Conservation (phyloP, 1,140 invertebrate genomes). For the Drosophila ercepeae region DNA sequence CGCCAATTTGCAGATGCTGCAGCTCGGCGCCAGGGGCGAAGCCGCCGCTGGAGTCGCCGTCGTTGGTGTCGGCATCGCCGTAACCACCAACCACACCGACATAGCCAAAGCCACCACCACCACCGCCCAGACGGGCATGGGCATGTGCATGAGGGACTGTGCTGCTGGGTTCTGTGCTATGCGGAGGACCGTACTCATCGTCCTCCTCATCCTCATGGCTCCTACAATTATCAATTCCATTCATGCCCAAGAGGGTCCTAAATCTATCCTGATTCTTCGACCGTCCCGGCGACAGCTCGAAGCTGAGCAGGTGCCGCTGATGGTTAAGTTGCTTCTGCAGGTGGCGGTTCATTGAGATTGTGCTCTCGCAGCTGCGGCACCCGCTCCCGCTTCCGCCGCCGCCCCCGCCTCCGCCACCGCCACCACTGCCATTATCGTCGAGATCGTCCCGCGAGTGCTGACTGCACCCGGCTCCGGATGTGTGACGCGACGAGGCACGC, state of each 20-base stretch:
- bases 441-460: constrained; percentile 81
- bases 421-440: constrained; percentile 60
- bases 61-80: constrained; percentile 54
- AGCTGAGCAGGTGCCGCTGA: constrained; percentile 82
- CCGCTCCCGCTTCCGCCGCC: constrained; percentile 53
- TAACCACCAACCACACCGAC: constrained; percentile 36
- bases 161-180: constrained; percentile 78
- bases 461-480: constrained; percentile 80
- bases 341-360: constrained; percentile 81
- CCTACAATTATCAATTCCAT: constrained; percentile 80
- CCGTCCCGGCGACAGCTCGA: constrained; percentile 80
- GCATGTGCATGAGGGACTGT: constrained; percentile 28
- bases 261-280: constrained; percentile 83
- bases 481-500: constrained; percentile 75
- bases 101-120: constrained; percentile 29
- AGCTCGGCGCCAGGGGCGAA: constrained; percentile 64
- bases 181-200: constrained; percentile 72
- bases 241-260: constrained; percentile 83
- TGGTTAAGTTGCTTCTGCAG: constrained; percentile 83
- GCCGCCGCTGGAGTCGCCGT: constrained; percentile 43
- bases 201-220: constrained; percentile 57
- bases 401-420: constrained; percentile 22
- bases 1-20: constrained; percentile 82
- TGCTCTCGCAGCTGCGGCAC: constrained; percentile 82
- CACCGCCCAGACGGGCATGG: constrained; percentile 7